A percentile compares a stretch with the other conserved stretches of the same genome.
Conservation (phyloP, 2,888 invertebrate genomes). For the Rhaphigaster nebulosa region DNA sequence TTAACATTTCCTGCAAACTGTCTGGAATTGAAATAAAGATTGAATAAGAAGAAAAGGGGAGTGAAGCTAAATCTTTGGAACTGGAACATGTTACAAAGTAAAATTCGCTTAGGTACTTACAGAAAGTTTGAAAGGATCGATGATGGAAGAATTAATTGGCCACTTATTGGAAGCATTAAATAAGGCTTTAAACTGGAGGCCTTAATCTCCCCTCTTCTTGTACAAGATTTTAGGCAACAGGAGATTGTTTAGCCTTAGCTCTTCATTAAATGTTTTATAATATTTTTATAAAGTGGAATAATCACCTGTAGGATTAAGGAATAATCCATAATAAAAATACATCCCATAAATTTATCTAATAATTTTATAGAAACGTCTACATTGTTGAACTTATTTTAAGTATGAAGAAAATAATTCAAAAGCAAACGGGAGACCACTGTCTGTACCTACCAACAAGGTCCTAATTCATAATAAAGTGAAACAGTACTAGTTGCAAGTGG, state of each 20-base stretch:
- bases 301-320: neutral
- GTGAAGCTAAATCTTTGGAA: neutral
- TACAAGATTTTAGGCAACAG: constrained; percentile 10
- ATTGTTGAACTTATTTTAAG: too few species aligned
- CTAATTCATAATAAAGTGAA: too few species aligned
- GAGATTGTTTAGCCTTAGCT: constrained; percentile 1
- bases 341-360: neutral
- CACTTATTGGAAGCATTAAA: constrained; percentile 48
- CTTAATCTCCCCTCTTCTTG: neutral
- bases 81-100: constrained; percentile 1
- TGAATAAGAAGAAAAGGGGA: neutral
- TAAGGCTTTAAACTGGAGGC: constrained; percentile 14
- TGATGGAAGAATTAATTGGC: constrained; percentile 42
- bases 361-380: too few species aligned
- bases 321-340: neutral
- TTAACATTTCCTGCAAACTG: neutral
- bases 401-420: too few species aligned
- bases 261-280: constrained; percentile 9
- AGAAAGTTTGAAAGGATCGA: constrained; percentile 34
- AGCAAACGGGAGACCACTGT: too few species aligned
- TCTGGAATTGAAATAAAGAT: neutral
- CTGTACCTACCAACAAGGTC: too few species aligned
- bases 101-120: constrained; percentile 10
- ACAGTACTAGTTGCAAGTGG: too few species aligned
- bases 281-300: neutral